phyloP scores from a whole-genome alignment of 2,113 vertebrate species.

The Misgurnus mizolepis region DNA sequence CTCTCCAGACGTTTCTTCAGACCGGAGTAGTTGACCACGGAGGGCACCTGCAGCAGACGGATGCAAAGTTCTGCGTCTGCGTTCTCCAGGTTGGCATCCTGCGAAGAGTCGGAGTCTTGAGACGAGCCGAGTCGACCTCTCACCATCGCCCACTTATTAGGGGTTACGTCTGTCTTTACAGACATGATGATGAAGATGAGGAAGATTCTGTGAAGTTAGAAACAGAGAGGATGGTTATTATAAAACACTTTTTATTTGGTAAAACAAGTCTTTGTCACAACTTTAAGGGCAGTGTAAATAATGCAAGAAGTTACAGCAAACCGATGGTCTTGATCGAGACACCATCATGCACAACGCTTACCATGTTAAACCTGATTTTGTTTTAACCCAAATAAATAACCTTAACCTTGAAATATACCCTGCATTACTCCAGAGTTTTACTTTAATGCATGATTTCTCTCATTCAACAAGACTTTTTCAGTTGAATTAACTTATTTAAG shows the following conservation, averaged over 20 bases:
- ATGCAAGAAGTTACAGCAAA: too few relatives aligned
- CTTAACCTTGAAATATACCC: too few relatives aligned
- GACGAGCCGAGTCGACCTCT: constrained; percentile 84
- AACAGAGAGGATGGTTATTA: not conserved
- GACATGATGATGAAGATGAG: constrained; percentile 74
- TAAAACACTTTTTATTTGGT: not conserved
- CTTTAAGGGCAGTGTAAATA: too few relatives aligned
- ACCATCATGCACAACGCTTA: too few relatives aligned
- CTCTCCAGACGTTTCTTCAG: constrained; percentile 90
- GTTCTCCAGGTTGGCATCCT: constrained; percentile 93
- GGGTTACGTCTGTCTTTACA: constrained; percentile 75
- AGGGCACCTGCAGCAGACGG: constrained; percentile 91
- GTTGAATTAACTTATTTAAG: too few relatives aligned
- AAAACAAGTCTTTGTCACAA: too few relatives aligned
- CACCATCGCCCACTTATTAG: constrained; percentile 88
- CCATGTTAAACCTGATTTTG: too few relatives aligned
- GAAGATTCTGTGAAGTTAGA: constrained; percentile 2
- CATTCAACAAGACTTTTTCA: too few relatives aligned
- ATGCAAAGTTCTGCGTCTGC: constrained; percentile 96
- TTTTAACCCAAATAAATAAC: too few relatives aligned
- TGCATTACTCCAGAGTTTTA: too few relatives aligned
- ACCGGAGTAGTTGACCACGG: constrained; percentile 94
- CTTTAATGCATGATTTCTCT: too few relatives aligned
- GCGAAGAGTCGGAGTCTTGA: constrained; percentile 82
- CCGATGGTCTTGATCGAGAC: too few relatives aligned